Evolutionary conservation across 2,888 invertebrate species (phyloP).

Genomic region (Ptychoptera albimana): DNA sequence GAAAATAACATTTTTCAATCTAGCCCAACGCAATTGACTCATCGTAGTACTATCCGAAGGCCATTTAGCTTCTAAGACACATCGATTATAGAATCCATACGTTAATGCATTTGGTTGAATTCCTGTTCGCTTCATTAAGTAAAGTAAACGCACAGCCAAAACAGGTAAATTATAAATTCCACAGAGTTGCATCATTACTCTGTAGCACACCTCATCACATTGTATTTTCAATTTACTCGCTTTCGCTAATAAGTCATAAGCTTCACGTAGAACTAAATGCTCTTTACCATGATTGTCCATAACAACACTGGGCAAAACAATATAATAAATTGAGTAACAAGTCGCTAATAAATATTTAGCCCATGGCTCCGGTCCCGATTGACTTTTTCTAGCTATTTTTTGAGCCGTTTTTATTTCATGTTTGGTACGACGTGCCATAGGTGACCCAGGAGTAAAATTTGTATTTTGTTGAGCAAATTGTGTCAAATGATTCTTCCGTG

Average conservation of each 20-base stretch:
- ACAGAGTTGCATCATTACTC: conserved; percentile 97
- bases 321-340: conserved; percentile 90
- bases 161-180: conserved; percentile 88
- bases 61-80: conserved; percentile 91
- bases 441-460: conserved; percentile 57
- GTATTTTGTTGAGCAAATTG: conserved; percentile 24
- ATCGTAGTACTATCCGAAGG: conserved; percentile 61
- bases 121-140: conserved; percentile 84
- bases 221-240: conserved; percentile 75
- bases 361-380: conserved; percentile 71
- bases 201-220: conserved; percentile 94
- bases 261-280: conserved; percentile 57
- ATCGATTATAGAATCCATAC: conserved; percentile 70
- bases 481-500: conserved; percentile 20
- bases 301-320: conserved; percentile 81
- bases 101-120: conserved; percentile 96
- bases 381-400: conserved; percentile 42
- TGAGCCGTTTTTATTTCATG: conserved; percentile 90
- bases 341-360: conserved; percentile 77
- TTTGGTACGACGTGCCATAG: conserved; percentile 84
- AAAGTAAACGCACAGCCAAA: conserved; percentile 79
- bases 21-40: conserved; percentile 80
- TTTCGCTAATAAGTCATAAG: conserved; percentile 73
- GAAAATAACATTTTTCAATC: conserved; percentile 77
- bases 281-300: conserved; percentile 54